Evolutionary conservation across 2,113 vertebrate genomes (phyloP), one percentile per base, ranked within the genome.

Genomic region (Coptodon bakossiorum): DNA sequence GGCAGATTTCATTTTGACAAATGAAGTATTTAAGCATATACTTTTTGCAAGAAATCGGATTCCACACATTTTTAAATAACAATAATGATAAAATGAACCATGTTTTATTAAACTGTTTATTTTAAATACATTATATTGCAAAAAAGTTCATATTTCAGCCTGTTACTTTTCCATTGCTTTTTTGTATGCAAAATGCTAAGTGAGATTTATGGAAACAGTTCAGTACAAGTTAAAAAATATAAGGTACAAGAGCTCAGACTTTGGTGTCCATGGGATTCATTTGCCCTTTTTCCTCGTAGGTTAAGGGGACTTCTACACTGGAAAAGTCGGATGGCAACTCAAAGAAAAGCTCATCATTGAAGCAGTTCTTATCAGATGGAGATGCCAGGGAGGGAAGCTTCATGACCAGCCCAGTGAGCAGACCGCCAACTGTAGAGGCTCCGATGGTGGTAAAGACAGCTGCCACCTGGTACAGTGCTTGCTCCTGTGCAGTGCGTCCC

Each of bases 321-420:
- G 85, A 50, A 84, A 93, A 95, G 68, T 95, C 92, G 4, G 90
- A 91, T 3, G 95, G 95, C 53, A 94, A 31, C 24, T 96, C 93
- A 53, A 97, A 97, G 88, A 97, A 96, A 29, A 95, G 27, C 0
- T 92, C 90, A 22, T 97, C 97, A 0, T 97, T 93, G 3, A 97
- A 97, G 91, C 96, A 97, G 61, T 94, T 92, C 6, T 54, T 34
- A 54, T 97, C 90, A 0, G 95, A 84, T 0, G 95, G 97, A 6
- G 9, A 94, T 1, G 95, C 94, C 91, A 97, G 84, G 83, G 91
- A 95, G 27, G 95, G 92, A 63, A 97, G 38, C n/a, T 93, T 96
- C 79, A 97, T 87, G 1, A 54, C n/a, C 1, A 93, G 9, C 0
- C 97, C 96, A 0, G 95, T 93, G 14, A 97, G 82, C 12, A 95